Base-by-base conservation (phyloP, 2,888 invertebrate species). In the Gortyna flavago region DNA sequence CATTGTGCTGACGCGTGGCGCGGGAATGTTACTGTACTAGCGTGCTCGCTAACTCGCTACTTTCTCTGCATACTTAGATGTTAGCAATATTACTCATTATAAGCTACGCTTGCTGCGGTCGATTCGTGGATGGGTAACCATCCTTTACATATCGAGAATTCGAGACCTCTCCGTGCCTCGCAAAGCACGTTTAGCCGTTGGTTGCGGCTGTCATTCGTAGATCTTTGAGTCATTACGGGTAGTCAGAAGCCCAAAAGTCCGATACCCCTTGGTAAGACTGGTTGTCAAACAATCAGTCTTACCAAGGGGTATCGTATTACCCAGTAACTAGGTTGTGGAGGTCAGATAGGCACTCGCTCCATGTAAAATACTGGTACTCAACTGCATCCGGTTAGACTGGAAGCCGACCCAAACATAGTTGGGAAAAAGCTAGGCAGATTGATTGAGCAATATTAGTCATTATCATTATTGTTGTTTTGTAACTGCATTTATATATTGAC, bases 21-120 rank as follows among this genome's bases (percentile, higher is more conserved):
- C 61, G 85, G 70, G 73, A 84, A 84, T 84, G 69, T 61, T 54
- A 72, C 68, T 72, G 25, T 48, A 84, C 68, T 72, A 51, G 80
- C 67, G 78, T 79, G 74, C 44, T 9, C 51, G 59, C 72, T 61
- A 78, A 72, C 44, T 9, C 51, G 59, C 72, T 61, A 78, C 78
- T 73, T 79, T 81, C 70, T 65, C 73, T 57, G 69, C 74, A 72
- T 74, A 76, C 77, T 80, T 57, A 38, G 32, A 61, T 66, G 48
- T 77, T 68, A 72, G 68, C 54, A 54, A 54, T 54, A 54, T 54
- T 54, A 54, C 54, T 54, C 54, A 54, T 54, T 54, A 4, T 54
- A 11, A 57, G 11, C 57, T 57, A 57, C n/a, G n/a, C 13, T n/a
- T 0, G n/a, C n/a, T 9, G 5, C 57, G 4, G 54, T n/a, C n/a